Evolutionary conservation across 2,113 vertebrate species (phyloP).

Genomic region (Ceratotherium simum): DNA sequence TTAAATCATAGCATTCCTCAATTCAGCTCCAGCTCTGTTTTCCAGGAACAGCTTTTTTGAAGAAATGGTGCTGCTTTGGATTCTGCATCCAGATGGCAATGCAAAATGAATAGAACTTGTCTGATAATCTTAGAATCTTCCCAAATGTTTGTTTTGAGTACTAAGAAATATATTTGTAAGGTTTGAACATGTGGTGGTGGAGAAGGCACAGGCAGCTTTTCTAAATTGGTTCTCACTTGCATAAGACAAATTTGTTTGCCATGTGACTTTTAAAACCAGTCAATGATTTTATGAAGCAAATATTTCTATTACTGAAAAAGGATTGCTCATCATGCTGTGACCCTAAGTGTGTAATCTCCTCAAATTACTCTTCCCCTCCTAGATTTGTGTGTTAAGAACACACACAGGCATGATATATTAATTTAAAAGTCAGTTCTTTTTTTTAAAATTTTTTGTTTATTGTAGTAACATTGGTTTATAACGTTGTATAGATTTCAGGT

Average conservation of each 20-base stretch:
- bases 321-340: not conserved
- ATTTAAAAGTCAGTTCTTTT: not conserved
- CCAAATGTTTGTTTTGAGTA: constrained; percentile 55
- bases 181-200: not conserved
- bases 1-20: not conserved
- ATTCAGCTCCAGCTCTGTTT: not conserved
- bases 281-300: constrained; percentile 36
- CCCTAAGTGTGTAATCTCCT: not conserved
- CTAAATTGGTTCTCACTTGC: constrained; percentile 19
- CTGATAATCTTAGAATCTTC: constrained; percentile 20
- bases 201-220: constrained; percentile 4
- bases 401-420: not conserved
- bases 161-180: constrained; percentile 18
- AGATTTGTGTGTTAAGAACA: not conserved
- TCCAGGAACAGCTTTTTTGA: constrained; percentile 26
- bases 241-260: constrained; percentile 19
- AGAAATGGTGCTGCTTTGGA: not conserved
- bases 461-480: too few relatives aligned
- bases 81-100: constrained; percentile 19
- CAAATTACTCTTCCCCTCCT: not conserved
- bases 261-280: constrained; percentile 19
- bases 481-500: too few relatives aligned
- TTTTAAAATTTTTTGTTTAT: too few relatives aligned
- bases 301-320: constrained; percentile 6
- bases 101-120: constrained; percentile 4